phyloP scores from a whole-genome alignment of 2,113 vertebrate genomes.

The Pseudolaguvia tuberculata region DNA sequence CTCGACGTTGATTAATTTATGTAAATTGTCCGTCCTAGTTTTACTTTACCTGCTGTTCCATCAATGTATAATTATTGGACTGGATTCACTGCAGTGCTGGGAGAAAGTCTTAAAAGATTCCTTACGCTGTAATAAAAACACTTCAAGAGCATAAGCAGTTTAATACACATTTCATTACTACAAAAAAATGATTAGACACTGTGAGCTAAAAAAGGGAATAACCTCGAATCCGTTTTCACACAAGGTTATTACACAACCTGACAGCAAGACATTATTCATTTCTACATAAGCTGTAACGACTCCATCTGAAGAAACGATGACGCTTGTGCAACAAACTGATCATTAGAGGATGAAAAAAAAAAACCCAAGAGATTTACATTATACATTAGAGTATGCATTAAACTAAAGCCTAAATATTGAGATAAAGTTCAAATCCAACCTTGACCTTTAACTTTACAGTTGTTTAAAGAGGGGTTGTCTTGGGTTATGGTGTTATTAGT shows the following conservation, averaged over 20 bases:
- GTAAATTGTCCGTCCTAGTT: neutral
- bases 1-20: neutral
- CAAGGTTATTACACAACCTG: neutral
- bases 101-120: constrained; percentile 1
- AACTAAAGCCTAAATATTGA: neutral
- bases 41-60: neutral
- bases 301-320: neutral
- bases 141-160: neutral
- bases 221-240: constrained; percentile 9
- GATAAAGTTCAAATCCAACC: neutral
- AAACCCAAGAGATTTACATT: neutral
- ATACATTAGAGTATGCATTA: neutral
- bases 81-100: constrained; percentile 39
- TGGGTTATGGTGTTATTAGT: neutral
- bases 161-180: neutral
- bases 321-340: neutral
- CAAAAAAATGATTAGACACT: constrained; percentile 3
- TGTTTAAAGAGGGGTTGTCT: neutral
- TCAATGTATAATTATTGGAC: constrained; percentile 4
- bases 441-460: neutral
- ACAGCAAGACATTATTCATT: neutral
- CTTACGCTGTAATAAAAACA: constrained; percentile 27
- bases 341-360: neutral
- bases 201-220: neutral
- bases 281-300: neutral